phyloP scores from a whole-genome alignment of 2,888 invertebrate species.

The Ophioninae sp. region DNA sequence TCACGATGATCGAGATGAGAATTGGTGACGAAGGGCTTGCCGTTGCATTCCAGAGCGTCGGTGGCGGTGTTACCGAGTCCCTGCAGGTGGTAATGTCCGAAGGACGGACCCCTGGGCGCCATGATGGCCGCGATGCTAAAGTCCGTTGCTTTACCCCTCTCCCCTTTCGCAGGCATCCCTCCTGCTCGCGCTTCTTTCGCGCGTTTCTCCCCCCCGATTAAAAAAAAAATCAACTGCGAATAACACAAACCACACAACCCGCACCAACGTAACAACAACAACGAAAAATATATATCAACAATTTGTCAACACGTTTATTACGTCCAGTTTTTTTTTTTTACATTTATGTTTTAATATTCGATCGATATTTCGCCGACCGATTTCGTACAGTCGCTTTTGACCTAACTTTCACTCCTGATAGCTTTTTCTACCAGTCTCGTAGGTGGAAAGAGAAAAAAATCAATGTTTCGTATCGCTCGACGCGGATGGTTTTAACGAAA shows the following conservation, averaged over 20 bases:
- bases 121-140: slow-evolving; percentile 88
- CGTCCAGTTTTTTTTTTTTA: slow-evolving; percentile 30
- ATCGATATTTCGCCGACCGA: no score
- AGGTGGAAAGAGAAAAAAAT: no score
- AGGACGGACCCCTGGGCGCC: slow-evolving; percentile 82
- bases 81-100: slow-evolving; percentile 80
- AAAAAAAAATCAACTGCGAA: not conserved
- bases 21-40: slow-evolving; percentile 75
- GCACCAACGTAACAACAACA: slow-evolving; percentile 81
- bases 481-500: not conserved
- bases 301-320: not conserved
- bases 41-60: slow-evolving; percentile 75
- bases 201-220: not conserved
- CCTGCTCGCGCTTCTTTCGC: slow-evolving; percentile 75
- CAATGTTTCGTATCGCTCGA: not conserved
- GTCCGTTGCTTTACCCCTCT: slow-evolving; percentile 84
- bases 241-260: slow-evolving; percentile 71
- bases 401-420: slow-evolving; percentile 18
- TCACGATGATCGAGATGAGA: slow-evolving; percentile 76
- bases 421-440: not conserved
- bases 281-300: slow-evolving; percentile 82
- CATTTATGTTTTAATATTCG: no score
- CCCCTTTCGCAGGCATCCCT: slow-evolving; percentile 81
- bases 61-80: slow-evolving; percentile 76
- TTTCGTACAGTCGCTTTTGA: not conserved